A percentile compares a stretch with the other conserved stretches of the same genome.
These are phyloP conservation scores for Diploscapter pachys DNA, from an alignment of 1,140 invertebrate genomes.

Conservation along the genomic window DNA sequence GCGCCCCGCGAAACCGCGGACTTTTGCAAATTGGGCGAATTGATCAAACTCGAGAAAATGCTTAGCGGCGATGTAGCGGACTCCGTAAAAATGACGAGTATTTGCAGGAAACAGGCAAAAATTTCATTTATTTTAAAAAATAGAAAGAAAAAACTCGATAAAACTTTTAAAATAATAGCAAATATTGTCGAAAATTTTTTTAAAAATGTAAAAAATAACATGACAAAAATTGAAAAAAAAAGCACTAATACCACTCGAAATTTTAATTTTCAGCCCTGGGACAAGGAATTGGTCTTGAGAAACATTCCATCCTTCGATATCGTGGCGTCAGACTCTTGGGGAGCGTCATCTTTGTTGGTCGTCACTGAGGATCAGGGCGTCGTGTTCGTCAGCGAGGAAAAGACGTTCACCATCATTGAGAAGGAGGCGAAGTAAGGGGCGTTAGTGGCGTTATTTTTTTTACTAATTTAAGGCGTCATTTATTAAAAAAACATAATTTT, in stretches of 20 bases:
- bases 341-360: constrained; percentile 13
- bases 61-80: constrained; percentile 28
- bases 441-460: not conserved
- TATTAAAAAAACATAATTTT: no score
- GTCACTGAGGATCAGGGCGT: constrained; percentile 29
- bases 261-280: constrained; percentile 20
- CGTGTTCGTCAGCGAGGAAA: constrained; percentile 31
- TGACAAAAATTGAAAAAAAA: no score
- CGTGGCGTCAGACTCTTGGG: constrained; percentile 26
- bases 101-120: constrained; percentile 24
- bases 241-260: no score
- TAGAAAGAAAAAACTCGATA: not conserved
- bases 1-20: constrained; percentile 23
- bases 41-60: constrained; percentile 34
- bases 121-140: constrained; percentile 7
- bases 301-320: constrained; percentile 30
- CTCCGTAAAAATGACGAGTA: constrained; percentile 26
- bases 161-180: not conserved
- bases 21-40: constrained; percentile 31
- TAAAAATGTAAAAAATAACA: no score
- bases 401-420: constrained; percentile 9
- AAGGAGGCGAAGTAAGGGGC: constrained; percentile 3
- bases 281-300: constrained; percentile 23
- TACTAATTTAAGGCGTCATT: no score
- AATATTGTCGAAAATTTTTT: no score